Conservation (phyloP, 1,140 invertebrate species). For the Muscidifurax raptorellus region DNA sequence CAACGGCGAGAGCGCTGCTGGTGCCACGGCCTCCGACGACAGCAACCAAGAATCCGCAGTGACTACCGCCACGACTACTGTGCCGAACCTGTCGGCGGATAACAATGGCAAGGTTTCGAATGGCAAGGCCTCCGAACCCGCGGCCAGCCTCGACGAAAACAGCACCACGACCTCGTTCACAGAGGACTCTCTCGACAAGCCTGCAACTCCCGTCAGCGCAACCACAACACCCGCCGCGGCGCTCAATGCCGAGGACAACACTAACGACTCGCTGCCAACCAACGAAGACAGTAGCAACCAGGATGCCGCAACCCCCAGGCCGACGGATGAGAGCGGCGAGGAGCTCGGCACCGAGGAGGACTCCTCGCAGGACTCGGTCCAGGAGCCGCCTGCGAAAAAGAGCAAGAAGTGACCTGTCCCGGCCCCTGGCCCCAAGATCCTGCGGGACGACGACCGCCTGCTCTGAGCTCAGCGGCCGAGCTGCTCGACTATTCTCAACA, state of each 20-base stretch:
- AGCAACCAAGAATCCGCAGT: constrained; percentile 72
- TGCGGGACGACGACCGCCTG: constrained; percentile 7
- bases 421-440: not conserved
- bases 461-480: not conserved
- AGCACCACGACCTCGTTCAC: constrained; percentile 83
- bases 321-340: constrained; percentile 71
- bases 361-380: constrained; percentile 66
- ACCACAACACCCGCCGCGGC: constrained; percentile 31
- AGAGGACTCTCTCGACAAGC: constrained; percentile 82
- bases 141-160: constrained; percentile 73
- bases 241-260: constrained; percentile 66
- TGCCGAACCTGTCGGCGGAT: constrained; percentile 38
- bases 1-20: constrained; percentile 62
- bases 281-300: constrained; percentile 72
- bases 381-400: constrained; percentile 72
- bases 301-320: constrained; percentile 69
- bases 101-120: constrained; percentile 55
- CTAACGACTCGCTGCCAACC: constrained; percentile 70
- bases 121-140: constrained; percentile 58
- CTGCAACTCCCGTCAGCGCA: constrained; percentile 71
- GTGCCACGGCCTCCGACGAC: constrained; percentile 74
- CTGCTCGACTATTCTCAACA: not conserved
- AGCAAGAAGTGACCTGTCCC: constrained; percentile 72
- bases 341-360: constrained; percentile 67
- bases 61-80: constrained; percentile 57